Percentiles rank a stretch among this genome's conserved stretches.
These are phyloP conservation scores for Oryzaephilus surinamensis DNA, from an alignment of 1,140 invertebrate species.

Conservation along the genomic window DNA sequence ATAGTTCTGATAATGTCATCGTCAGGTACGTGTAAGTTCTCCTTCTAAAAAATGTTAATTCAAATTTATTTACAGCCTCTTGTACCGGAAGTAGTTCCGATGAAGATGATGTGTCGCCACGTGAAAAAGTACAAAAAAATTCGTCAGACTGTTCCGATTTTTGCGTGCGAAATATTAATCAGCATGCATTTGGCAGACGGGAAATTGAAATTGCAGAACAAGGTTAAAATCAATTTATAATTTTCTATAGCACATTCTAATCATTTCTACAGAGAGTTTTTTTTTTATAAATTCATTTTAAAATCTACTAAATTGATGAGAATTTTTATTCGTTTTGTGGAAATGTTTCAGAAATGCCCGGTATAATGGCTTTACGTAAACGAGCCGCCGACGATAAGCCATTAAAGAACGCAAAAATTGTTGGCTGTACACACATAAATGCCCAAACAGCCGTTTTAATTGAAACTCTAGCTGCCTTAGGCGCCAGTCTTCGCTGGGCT, in stretches of 20 bases:
- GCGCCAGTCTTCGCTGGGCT: conserved; percentile 87
- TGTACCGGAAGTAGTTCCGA: conserved; percentile 83
- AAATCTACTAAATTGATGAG: too few relatives aligned
- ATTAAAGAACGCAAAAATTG: conserved; percentile 89
- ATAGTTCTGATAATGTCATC: too few relatives aligned
- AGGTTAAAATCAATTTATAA: conserved; percentile 45
- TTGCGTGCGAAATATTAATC: conserved; percentile 84
- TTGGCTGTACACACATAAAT: conserved; percentile 96
- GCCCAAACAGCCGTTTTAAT: conserved; percentile 95
- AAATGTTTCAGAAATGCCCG: conserved; percentile 76
- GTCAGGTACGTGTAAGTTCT: neutral
- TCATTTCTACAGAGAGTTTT: too few relatives aligned
- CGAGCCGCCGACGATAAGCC: conserved; percentile 88
- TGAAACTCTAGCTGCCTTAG: conserved; percentile 82
- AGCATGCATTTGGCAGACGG: conserved; percentile 83
- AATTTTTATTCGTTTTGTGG: neutral
- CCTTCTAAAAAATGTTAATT: conserved; percentile 2
- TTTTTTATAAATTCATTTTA: too few relatives aligned
- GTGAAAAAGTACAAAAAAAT: conserved; percentile 77
- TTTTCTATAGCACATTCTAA: neutral
- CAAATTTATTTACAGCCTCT: conserved; percentile 51
- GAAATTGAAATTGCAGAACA: conserved; percentile 99
- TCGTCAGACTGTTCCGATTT: conserved; percentile 74
- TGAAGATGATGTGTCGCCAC: conserved; percentile 72
- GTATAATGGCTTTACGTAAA: conserved; percentile 87